Evolutionary conservation across 2,113 vertebrate species (phyloP), one percentile per base, ranked within the genome.

Genomic region (Eurypyga helias): DNA sequence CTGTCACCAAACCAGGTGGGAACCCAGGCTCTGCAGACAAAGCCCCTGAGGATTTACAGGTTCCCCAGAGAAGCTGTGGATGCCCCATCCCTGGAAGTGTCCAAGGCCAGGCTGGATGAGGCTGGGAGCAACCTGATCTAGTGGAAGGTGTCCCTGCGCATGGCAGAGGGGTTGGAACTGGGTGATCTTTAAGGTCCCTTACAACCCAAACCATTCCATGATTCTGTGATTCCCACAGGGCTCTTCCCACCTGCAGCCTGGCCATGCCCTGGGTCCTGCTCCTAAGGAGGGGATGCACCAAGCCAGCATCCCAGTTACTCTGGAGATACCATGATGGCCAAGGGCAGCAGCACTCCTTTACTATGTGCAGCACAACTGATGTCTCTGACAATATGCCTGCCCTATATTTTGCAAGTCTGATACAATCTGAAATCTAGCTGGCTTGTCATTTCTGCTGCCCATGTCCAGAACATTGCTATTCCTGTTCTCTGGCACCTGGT

Each of bases 381-480:
- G 10, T 3, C 46, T 36, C 26, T 26, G n/a, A 20, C 41, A 57
- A 2, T 4, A 15, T 8, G 19, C 81, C 46, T 83, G 41, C 51
- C 45, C 7, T 60, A 0, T 21, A 9, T 45, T 41, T 54, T 46
- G 16, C 0, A 3, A 9, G 7, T 46, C 70, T 49, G 48, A 8
- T 7, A 12, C 2, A 18, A 45, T 19, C 64, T 18, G 38, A 48
- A 34, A 12, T 20, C 49, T 19, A 52, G 54, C n/a, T 5, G 13
- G 4, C 25, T 6, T 49, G 43, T 14, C 33, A 11, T 29, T 77
- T 64, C 91, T 45, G 1, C 31, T 41, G 72, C 58, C 24, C 17
- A 0, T 66, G 52, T 66, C 57, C 46, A 80, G 31, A 41, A 7
- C 0, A 0, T 18, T 17, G 11, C 5, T 33, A 4, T 0, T 24